Evolutionary conservation across 2,797 vertebrate genomes (phyloP).

Genomic region (Characodon lateralis): DNA sequence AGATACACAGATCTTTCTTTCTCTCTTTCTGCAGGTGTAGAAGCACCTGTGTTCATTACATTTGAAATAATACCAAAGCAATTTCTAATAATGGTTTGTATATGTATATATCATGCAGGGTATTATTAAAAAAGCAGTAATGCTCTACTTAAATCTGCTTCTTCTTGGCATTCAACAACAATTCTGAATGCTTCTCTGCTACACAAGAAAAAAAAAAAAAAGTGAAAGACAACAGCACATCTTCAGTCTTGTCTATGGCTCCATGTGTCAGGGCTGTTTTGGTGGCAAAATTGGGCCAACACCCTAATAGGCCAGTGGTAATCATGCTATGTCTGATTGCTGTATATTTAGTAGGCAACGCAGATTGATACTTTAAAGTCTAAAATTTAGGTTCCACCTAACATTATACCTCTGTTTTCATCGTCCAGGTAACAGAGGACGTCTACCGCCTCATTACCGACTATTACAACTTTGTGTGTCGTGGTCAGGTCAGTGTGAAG

Average conservation of each 20-base stretch:
- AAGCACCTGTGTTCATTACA: no score
- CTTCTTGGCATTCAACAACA: no score
- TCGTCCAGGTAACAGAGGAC: constrained; percentile 93
- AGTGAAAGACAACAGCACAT: neutral
- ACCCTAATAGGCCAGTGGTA: neutral
- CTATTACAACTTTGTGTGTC: constrained; percentile 89
- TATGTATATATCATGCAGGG: no score
- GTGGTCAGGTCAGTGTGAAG: constrained; percentile 98
- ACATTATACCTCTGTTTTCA: constrained; percentile 4
- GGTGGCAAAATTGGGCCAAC: neutral
- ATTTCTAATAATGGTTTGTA: no score
- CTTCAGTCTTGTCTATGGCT: neutral
- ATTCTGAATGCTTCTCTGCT: neutral
- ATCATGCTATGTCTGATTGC: neutral
- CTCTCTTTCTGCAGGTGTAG: no score
- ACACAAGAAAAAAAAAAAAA: neutral
- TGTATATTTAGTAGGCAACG: neutral
- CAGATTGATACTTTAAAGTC: neutral
- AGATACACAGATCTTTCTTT: no score
- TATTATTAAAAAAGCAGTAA: no score
- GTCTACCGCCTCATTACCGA: constrained; percentile 88
- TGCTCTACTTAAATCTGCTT: no score
- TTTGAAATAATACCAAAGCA: no score
- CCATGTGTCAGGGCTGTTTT: neutral
- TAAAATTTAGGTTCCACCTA: neutral